Conservation (phyloP, 2,113 vertebrate species). For the Sturnus vulgaris region DNA sequence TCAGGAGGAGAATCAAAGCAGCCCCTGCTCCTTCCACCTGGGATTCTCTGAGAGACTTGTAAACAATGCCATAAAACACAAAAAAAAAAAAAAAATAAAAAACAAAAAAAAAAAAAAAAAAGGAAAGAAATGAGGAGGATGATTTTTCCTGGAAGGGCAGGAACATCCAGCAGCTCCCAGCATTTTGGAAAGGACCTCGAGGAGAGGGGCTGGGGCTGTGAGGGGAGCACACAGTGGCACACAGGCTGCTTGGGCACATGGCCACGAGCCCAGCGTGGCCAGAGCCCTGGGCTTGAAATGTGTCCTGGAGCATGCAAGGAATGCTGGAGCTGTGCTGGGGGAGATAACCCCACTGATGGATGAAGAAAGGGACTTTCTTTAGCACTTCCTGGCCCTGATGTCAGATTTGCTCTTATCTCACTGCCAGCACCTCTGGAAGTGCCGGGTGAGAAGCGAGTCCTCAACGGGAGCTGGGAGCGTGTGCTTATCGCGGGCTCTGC, state of each 20-base stretch:
- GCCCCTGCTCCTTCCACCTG: not conserved
- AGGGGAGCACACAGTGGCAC: not conserved
- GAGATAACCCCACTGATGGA: not conserved
- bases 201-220: not conserved
- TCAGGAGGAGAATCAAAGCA: not conserved
- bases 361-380: not conserved
- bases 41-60: not conserved
- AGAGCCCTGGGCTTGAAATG: not conserved
- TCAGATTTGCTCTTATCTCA: not conserved
- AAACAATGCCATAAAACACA: rapidly evolving
- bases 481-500: not conserved
- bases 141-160: not conserved
- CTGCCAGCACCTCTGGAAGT: not conserved
- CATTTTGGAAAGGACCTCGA: not conserved
- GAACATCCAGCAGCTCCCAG: not conserved
- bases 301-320: not conserved
- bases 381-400: slow-evolving; percentile 5
- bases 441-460: not conserved
- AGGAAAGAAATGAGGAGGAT: rapidly evolving
- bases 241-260: rapidly evolving
- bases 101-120: too few relatives aligned
- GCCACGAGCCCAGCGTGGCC: rapidly evolving
- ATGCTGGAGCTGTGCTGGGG: not conserved
- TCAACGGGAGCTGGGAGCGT: not conserved
- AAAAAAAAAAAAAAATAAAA: too few relatives aligned